phyloP scores from a whole-genome alignment of 2,797 vertebrate genomes.

The Anguilla pacifica region DNA sequence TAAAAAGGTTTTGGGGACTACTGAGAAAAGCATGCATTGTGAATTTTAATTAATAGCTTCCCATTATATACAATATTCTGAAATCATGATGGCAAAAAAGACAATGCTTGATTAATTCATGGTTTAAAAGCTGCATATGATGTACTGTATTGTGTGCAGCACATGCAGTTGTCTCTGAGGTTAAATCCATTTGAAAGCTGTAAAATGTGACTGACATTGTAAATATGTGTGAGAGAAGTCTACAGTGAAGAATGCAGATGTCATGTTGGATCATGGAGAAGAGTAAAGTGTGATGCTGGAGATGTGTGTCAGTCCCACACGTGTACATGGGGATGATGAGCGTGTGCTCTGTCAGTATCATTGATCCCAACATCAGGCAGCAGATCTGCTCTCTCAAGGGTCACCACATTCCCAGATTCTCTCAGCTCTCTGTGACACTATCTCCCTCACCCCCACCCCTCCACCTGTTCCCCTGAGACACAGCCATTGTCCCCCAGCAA shows the following conservation, averaged over 20 bases:
- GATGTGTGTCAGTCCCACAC: constrained; percentile 1
- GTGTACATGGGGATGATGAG: constrained; percentile 28
- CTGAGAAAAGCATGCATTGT: no score
- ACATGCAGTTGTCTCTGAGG: constrained; percentile 43
- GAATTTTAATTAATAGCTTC: no score
- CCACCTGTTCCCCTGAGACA: constrained; percentile 43
- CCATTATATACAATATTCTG: no score
- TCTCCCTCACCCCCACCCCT: constrained; percentile 25
- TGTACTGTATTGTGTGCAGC: constrained; percentile 41
- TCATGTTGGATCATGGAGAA: not conserved
- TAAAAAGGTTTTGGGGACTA: no score
- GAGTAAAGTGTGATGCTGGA: not conserved
- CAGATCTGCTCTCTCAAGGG: constrained; percentile 51
- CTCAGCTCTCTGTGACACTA: constrained; percentile 38
- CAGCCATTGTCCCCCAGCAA: constrained; percentile 45
- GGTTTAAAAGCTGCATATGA: no score
- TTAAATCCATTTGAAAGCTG: not conserved
- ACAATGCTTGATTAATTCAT: no score
- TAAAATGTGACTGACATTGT: not conserved
- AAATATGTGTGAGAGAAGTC: not conserved
- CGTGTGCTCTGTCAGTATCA: constrained; percentile 45
- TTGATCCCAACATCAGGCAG: constrained; percentile 49
- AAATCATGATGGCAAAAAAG: no score
- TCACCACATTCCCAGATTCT: constrained; percentile 64
- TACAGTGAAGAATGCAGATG: not conserved